phyloP scores from a whole-genome alignment of 2,797 vertebrate species.

The Hypotaenidia okinawae region DNA sequence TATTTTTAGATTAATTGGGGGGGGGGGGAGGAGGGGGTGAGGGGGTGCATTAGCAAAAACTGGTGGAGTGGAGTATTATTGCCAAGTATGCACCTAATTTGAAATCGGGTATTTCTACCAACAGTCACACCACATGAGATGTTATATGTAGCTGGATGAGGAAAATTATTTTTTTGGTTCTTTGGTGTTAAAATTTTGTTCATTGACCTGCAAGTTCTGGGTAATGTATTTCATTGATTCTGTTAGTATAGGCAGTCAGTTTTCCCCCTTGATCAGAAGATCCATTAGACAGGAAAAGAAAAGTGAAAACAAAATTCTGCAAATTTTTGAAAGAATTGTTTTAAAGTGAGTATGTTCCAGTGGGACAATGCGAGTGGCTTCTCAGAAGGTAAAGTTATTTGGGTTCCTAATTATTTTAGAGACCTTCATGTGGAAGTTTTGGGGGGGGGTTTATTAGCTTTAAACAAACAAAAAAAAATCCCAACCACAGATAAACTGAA shows the following conservation, averaged over 20 bases:
- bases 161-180: background rate
- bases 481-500: background rate
- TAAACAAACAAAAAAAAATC: background rate
- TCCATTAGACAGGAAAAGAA: background rate
- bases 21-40: rapidly evolving
- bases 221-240: background rate
- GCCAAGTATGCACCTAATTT: background rate
- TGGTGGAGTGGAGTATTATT: background rate
- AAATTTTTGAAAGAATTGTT: background rate
- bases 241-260: background rate
- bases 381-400: background rate
- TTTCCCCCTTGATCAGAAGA: background rate
- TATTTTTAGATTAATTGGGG: background rate
- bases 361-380: background rate
- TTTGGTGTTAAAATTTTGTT: background rate
- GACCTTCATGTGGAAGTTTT: background rate
- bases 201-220: background rate
- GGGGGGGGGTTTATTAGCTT: background rate
- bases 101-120: background rate
- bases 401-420: background rate
- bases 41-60: background rate
- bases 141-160: background rate
- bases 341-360: background rate
- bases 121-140: background rate
- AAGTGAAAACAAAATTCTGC: background rate